Conservation (phyloP, 2,113 vertebrate genomes). For the Phaethon lepturus region DNA sequence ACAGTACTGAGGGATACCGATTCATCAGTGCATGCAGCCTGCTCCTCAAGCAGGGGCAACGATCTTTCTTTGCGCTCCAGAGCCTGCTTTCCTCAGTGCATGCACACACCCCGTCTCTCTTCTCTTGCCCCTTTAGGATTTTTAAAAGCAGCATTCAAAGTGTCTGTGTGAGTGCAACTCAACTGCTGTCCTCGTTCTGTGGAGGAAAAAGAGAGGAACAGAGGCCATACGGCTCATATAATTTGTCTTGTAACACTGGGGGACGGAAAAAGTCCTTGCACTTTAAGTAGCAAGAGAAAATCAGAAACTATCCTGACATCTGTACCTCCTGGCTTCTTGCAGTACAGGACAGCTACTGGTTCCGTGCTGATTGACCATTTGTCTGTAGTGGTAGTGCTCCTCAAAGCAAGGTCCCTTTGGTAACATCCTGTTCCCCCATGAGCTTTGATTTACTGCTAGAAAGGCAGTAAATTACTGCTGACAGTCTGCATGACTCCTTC, state of each 20-base stretch:
- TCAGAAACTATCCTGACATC: background rate
- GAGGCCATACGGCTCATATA: background rate
- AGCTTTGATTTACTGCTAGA: background rate
- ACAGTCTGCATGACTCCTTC: background rate
- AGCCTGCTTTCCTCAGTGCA: background rate
- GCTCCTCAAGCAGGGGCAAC: background rate
- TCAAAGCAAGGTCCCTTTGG: background rate
- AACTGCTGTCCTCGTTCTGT: background rate
- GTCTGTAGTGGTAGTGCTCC: background rate
- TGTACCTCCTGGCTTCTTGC: background rate
- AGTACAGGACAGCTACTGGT: background rate
- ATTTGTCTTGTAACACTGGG: background rate
- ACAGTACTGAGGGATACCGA: background rate
- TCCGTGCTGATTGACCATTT: background rate
- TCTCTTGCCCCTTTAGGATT: background rate
- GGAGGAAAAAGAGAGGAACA: background rate
- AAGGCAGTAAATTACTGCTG: background rate
- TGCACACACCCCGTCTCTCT: background rate
- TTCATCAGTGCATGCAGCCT: background rate
- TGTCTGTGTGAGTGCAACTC: background rate
- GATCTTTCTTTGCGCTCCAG: background rate
- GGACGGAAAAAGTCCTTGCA: background rate
- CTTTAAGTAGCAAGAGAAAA: background rate
- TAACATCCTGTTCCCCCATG: background rate
- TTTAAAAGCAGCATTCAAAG: background rate